phyloP scores from a whole-genome alignment of 1,140 invertebrate genomes.

The Melitaea cinxia region DNA sequence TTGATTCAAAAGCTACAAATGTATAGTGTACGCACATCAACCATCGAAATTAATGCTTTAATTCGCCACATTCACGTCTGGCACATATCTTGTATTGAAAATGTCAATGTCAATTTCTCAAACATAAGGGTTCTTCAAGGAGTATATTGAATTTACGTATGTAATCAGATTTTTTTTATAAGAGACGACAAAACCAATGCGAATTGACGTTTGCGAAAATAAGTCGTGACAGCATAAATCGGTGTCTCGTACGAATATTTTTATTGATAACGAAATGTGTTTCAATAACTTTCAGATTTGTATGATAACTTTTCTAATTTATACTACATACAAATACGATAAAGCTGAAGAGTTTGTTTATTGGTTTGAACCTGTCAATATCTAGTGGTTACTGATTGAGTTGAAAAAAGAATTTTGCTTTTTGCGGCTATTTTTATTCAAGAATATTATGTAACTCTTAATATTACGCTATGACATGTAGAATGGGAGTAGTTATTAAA shows the following conservation, averaged over 20 bases:
- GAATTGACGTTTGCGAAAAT: constrained; percentile 25
- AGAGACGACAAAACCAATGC: constrained; percentile 18
- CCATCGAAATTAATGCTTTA: neutral
- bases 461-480: too few relatives aligned
- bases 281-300: neutral
- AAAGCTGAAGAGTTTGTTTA: neutral
- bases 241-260: neutral
- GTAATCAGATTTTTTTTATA: constrained; percentile 25
- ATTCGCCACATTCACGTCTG: neutral
- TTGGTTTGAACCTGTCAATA: too few relatives aligned
- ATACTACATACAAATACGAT: neutral
- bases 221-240: constrained; percentile 10
- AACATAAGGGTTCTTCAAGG: constrained; percentile 8
- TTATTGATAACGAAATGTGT: neutral
- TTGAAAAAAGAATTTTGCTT: too few relatives aligned
- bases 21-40: too few relatives aligned
- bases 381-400: too few relatives aligned
- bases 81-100: neutral
- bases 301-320: too few relatives aligned
- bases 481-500: too few relatives aligned
- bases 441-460: too few relatives aligned
- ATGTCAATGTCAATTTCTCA: constrained; percentile 8
- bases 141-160: constrained; percentile 20
- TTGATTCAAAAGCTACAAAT: too few relatives aligned
- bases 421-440: too few relatives aligned